These are phyloP conservation scores for Knipowitschia caucasica DNA, from an alignment of 2,797 vertebrate genomes.

Conservation along the genomic window DNA sequence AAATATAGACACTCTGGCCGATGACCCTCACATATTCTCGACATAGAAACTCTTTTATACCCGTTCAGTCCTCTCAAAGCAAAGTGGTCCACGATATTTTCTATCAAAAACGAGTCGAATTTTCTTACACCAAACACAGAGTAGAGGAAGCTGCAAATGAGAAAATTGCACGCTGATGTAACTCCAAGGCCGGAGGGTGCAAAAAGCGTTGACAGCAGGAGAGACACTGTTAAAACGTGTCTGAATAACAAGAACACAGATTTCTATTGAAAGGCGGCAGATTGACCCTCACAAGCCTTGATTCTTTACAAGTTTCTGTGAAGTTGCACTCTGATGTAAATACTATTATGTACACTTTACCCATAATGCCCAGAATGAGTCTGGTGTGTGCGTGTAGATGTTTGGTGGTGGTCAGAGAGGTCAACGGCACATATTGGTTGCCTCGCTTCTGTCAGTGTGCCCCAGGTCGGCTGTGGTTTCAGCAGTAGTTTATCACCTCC, in stretches of 20 bases:
- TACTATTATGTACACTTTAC: no score
- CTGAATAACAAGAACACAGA: conserved; percentile 71
- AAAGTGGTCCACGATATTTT: conserved; percentile 1
- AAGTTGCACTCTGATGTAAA: conserved; percentile 23
- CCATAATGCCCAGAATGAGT: no score
- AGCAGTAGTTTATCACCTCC: no score
- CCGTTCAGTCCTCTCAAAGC: not conserved
- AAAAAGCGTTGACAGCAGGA: conserved; percentile 32
- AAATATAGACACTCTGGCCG: conserved; percentile 60
- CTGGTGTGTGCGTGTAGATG: no score
- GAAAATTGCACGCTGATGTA: conserved; percentile 22
- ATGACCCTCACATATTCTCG: conserved; percentile 20
- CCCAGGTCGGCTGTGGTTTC: no score
- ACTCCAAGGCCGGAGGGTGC: conserved; percentile 6
- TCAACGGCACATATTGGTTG: no score
- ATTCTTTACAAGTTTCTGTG: conserved; percentile 51
- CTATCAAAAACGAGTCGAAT: no score
- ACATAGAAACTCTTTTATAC: conserved; percentile 20
- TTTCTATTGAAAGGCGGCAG: conserved; percentile 62
- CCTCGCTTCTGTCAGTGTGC: no score
- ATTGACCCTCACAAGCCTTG: conserved; percentile 53
- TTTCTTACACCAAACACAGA: conserved; percentile 23
- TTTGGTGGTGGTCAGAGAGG: no score
- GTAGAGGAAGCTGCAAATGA: conserved; percentile 4
- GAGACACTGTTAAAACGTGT: conserved; percentile 6